phyloP scores from a whole-genome alignment of 2,888 invertebrate genomes.

The Netelia inedita region DNA sequence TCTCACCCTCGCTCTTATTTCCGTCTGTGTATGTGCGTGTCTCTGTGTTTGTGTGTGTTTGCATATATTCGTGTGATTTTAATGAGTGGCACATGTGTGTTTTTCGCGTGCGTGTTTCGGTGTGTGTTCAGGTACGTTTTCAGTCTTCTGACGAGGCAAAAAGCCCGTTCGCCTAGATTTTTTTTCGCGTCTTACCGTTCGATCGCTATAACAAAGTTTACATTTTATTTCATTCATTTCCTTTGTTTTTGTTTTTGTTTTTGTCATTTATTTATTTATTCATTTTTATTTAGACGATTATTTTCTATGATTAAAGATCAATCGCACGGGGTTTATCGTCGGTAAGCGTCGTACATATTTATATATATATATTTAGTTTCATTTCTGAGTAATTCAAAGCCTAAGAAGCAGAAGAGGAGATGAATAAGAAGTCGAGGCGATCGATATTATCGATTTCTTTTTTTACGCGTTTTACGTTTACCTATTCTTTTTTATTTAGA shows the following conservation, averaged over 20 bases:
- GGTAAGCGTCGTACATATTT: conserved; percentile 41
- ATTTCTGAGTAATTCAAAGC: conserved; percentile 22
- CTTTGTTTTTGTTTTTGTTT: not conserved
- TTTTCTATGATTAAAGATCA: conserved; percentile 40
- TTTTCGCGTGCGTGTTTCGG: conserved; percentile 24
- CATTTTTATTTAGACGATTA: conserved; percentile 15
- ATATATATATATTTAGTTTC: conserved; percentile 12
- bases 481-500: too few species aligned
- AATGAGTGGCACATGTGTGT: conserved; percentile 26
- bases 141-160: conserved; percentile 79
- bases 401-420: conserved; percentile 33
- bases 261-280: not conserved
- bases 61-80: conserved; percentile 67
- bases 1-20: not conserved
- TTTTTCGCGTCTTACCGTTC: conserved; percentile 20
- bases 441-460: conserved; percentile 27
- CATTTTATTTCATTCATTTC: not conserved
- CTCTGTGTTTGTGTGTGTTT: conserved; percentile 36
- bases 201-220: conserved; percentile 39
- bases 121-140: conserved; percentile 80
- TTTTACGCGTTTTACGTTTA: conserved; percentile 2
- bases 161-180: conserved; percentile 56
- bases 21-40: not conserved
- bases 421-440: conserved; percentile 20
- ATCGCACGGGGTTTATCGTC: conserved; percentile 41